A percentile compares a stretch with the other conserved stretches of the same genome.
phyloP scores from a whole-genome alignment of 2,113 vertebrate genomes.

The Melanostigma gelatinosum region DNA sequence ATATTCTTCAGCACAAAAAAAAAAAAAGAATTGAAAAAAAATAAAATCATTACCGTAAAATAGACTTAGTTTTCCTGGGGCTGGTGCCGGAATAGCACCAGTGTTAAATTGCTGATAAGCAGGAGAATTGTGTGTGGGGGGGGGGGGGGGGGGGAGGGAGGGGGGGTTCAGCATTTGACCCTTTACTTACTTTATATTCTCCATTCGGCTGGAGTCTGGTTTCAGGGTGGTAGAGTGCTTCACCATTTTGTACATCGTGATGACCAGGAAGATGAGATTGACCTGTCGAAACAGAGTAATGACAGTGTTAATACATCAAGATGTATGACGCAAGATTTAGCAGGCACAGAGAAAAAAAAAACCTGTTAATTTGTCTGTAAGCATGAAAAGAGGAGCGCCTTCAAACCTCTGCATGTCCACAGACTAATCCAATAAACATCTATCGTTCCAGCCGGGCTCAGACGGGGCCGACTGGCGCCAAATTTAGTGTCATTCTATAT shows the following conservation, averaged over 20 bases:
- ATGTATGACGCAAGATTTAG: slow-evolving; percentile 57
- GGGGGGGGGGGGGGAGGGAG: background rate
- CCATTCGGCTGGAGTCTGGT: slow-evolving; percentile 99
- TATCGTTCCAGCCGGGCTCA: slow-evolving; percentile 76
- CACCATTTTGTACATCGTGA: slow-evolving; percentile 99
- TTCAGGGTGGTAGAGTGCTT: slow-evolving; percentile 99
- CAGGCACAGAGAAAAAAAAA: slow-evolving; percentile 51
- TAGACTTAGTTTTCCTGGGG: slow-evolving; percentile 22
- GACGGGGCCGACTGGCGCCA: slow-evolving; percentile 82
- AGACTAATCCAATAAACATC: slow-evolving; percentile 84
- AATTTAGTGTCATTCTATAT: slow-evolving; percentile 86
- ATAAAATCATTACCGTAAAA: slow-evolving; percentile 37
- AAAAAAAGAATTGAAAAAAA: background rate
- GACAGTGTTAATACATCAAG: slow-evolving; percentile 77
- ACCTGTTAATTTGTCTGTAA: slow-evolving; percentile 77
- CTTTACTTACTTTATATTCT: slow-evolving; percentile 99
- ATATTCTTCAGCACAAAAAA: slow-evolving; percentile 4
- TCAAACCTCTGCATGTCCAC: slow-evolving; percentile 76
- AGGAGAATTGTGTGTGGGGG: slow-evolving; percentile 4
- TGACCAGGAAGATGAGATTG: slow-evolving; percentile 99
- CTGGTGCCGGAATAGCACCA: slow-evolving; percentile 32
- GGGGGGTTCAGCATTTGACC: slow-evolving; percentile 51
- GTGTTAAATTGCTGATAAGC: slow-evolving; percentile 44
- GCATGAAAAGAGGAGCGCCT: slow-evolving; percentile 78
- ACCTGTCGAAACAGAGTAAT: slow-evolving; percentile 92